phyloP scores from a whole-genome alignment of 2,888 invertebrate genomes.

The Cepaea hortensis region DNA sequence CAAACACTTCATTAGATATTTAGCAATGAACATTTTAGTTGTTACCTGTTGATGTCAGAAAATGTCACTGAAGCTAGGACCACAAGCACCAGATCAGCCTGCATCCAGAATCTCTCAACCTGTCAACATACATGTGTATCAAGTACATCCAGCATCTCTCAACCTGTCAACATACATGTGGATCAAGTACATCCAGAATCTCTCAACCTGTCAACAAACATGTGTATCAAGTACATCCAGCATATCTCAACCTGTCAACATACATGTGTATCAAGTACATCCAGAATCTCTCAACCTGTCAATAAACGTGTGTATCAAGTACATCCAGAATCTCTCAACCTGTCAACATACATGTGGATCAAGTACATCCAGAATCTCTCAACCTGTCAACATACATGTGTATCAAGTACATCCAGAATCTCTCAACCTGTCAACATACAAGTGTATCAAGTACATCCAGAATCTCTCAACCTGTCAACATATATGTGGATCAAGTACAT shows the following conservation, averaged over 20 bases:
- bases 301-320: not conserved
- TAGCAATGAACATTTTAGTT: no score
- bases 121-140: constrained; percentile 44
- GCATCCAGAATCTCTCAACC: constrained; percentile 75
- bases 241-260: no score
- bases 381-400: no score
- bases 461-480: constrained; percentile 71
- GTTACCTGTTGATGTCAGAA: constrained; percentile 59
- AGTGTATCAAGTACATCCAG: constrained; percentile 67
- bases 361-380: no score
- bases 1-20: not conserved
- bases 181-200: not conserved
- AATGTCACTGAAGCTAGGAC: constrained; percentile 65
- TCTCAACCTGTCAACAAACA: not conserved
- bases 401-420: no score
- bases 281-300: constrained; percentile 74
- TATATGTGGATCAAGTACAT: not conserved
- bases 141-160: constrained; percentile 72
- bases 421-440: no score
- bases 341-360: no score
- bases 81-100: constrained; percentile 68
- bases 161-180: constrained; percentile 58
- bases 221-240: no score
- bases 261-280: constrained; percentile 58
- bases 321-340: not conserved